These are phyloP conservation scores for Oceanodroma leucorhoa DNA, from an alignment of 2,797 vertebrate species.

Conservation along the genomic window DNA sequence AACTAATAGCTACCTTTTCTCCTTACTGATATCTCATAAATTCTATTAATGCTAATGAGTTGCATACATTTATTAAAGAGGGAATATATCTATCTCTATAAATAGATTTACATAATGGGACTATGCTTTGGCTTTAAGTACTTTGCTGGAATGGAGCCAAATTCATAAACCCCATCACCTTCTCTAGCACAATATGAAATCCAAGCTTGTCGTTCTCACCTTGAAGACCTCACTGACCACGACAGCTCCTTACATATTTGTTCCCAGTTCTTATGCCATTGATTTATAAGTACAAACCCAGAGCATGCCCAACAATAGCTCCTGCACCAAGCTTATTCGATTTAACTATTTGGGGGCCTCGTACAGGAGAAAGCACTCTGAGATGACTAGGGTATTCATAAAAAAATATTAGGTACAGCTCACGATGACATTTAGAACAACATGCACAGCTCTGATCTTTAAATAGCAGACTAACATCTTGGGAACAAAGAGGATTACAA, in stretches of 20 bases:
- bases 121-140: background rate
- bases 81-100: background rate
- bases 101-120: conserved; percentile 3
- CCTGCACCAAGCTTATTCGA: background rate
- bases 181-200: background rate
- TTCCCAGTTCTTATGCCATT: background rate
- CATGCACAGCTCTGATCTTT: background rate
- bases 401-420: background rate
- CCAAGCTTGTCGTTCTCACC: background rate
- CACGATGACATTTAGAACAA: background rate
- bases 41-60: background rate
- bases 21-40: background rate
- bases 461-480: background rate
- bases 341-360: background rate
- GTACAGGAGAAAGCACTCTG: background rate
- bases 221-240: background rate
- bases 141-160: background rate
- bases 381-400: background rate
- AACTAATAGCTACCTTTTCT: background rate
- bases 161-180: background rate
- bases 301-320: background rate
- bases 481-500: background rate
- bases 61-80: background rate
- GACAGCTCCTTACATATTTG: background rate
- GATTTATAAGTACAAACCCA: background rate